Evolutionary conservation across 2,113 vertebrate species (phyloP).

Genomic region (Chaetops frenatus): DNA sequence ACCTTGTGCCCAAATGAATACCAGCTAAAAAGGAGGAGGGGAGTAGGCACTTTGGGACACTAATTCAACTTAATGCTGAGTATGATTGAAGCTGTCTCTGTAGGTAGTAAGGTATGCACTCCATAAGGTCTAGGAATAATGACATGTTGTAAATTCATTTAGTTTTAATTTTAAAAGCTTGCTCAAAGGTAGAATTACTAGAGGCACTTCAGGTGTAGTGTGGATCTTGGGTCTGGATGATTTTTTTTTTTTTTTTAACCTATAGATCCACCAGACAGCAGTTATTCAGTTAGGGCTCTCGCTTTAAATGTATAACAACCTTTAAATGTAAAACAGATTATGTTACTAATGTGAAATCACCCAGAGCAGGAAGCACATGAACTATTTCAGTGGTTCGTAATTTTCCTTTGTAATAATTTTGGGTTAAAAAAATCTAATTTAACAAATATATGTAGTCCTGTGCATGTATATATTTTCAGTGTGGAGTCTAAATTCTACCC

Average conservation of each 20-base stretch:
- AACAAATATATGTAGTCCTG: fast-evolving
- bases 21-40: background rate
- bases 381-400: background rate
- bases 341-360: background rate
- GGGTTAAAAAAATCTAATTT: fast-evolving
- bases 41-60: background rate
- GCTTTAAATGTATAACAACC: background rate
- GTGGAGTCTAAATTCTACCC: background rate
- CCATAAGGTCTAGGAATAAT: slow-evolving; percentile 14
- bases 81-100: background rate
- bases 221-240: background rate
- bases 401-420: background rate
- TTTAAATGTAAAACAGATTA: too few relatives aligned
- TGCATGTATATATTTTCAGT: background rate
- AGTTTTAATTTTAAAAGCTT: slow-evolving; percentile 30
- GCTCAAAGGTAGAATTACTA: background rate
- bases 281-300: background rate
- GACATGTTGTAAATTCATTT: slow-evolving; percentile 6
- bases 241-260: background rate
- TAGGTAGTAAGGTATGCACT: background rate
- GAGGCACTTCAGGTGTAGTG: background rate
- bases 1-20: slow-evolving; percentile 22
- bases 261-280: background rate
- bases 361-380: background rate
- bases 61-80: slow-evolving; percentile 13